Percentiles rank a stretch among this genome's conserved stretches.
Conservation (phyloP, 2,797 vertebrate genomes). For the Sebastes aleutianus region DNA sequence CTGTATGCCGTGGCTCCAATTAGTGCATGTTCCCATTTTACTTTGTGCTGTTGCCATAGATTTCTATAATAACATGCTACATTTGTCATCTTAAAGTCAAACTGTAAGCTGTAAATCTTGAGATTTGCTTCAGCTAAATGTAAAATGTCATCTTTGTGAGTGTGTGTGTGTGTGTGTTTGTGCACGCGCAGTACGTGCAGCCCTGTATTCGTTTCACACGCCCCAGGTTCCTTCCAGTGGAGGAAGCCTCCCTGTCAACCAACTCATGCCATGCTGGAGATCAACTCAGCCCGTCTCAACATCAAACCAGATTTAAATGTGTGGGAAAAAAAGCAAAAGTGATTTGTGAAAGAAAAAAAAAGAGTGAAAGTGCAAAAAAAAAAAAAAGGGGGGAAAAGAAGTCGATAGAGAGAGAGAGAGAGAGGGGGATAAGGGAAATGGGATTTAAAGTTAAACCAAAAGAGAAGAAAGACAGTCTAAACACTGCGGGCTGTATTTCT, state of each 20-base stretch:
- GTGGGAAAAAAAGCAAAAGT: constrained; percentile 45
- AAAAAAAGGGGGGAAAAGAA: background rate
- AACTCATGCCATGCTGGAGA: constrained; percentile 60
- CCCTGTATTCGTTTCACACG: constrained; percentile 48
- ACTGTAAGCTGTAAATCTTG: background rate
- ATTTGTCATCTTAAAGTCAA: constrained; percentile 29
- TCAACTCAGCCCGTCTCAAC: constrained; percentile 66
- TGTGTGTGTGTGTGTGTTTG: background rate
- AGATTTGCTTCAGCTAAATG: constrained; percentile 28
- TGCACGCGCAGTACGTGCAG: background rate
- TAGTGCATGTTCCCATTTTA: background rate
- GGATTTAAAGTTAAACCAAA: constrained; percentile 64
- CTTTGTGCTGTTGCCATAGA: background rate
- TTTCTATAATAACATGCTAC: constrained; percentile 1
- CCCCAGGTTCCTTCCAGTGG: constrained; percentile 51
- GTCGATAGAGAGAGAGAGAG: constrained; percentile 17
- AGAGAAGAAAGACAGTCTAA: constrained; percentile 48
- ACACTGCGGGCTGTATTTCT: constrained; percentile 58
- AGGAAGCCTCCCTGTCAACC: constrained; percentile 61
- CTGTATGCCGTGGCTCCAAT: background rate
- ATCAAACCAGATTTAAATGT: constrained; percentile 73
- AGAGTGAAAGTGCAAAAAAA: background rate
- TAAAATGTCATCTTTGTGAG: constrained; percentile 14
- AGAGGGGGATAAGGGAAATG: constrained; percentile 31
- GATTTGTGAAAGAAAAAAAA: constrained; percentile 37